Evolutionary conservation across 2,888 invertebrate species (phyloP).

Genomic region (Rambutsinella grinnellia): DNA sequence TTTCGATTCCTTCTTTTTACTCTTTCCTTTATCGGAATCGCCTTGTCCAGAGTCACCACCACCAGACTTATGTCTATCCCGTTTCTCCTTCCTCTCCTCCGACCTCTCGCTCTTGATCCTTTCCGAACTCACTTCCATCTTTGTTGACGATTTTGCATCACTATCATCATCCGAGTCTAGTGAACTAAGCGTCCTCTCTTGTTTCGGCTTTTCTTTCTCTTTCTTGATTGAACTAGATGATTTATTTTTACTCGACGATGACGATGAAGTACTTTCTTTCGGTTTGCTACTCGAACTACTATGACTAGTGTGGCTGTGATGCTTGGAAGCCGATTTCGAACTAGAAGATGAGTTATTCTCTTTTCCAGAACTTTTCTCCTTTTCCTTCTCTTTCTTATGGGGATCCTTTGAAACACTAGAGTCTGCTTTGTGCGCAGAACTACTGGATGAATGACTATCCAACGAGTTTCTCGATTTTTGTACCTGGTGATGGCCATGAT

Average conservation of each 20-base stretch:
- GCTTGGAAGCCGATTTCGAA: conserved; percentile 20
- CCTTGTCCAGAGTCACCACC: conserved; percentile 67
- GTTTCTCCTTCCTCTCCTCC: conserved; percentile 61
- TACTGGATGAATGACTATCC: conserved; percentile 59
- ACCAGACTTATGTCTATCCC: conserved; percentile 63
- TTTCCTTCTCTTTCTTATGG: conserved; percentile 60
- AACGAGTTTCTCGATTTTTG: conserved; percentile 54
- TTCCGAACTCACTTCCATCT: conserved; percentile 67
- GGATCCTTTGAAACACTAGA: conserved; percentile 19
- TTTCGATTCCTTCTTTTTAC: conserved; percentile 63
- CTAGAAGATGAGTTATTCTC: conserved; percentile 46
- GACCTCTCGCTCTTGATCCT: conserved; percentile 68
- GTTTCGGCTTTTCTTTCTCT: conserved; percentile 50
- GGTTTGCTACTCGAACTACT: conserved; percentile 35
- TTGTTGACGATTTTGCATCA: conserved; percentile 13
- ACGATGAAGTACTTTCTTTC: conserved; percentile 30
- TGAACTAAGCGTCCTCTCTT: conserved; percentile 51
- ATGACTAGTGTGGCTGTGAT: conserved; percentile 35
- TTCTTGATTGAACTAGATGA: conserved; percentile 38
- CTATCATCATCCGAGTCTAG: conserved; percentile 65
- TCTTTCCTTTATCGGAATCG: conserved; percentile 67
- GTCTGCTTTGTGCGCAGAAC: conserved; percentile 54
- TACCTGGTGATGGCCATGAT: conserved; percentile 64
- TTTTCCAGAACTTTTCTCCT: conserved; percentile 57
- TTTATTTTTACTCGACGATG: conserved; percentile 31